These are phyloP conservation scores for Holcopasites calliopsidis DNA, from an alignment of 1,140 invertebrate species.

Conservation along the genomic window DNA sequence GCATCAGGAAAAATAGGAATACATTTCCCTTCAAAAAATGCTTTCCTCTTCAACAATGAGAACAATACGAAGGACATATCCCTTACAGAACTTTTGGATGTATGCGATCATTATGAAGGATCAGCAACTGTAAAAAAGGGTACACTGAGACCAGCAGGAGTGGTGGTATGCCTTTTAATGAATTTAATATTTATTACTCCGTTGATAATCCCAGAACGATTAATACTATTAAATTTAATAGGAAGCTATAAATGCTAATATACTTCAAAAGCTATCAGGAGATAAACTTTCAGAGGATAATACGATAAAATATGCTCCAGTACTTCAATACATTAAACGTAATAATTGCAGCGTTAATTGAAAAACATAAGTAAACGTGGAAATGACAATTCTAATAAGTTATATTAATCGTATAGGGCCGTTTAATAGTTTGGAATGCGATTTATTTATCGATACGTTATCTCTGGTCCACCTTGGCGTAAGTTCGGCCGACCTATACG, in stretches of 20 bases:
- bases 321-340: constrained; percentile 80
- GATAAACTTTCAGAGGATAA: constrained; percentile 69
- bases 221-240: constrained; percentile 57
- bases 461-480: constrained; percentile 84
- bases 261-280: constrained; percentile 77
- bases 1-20: constrained; percentile 84
- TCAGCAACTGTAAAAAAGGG: constrained; percentile 77
- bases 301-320: constrained; percentile 76
- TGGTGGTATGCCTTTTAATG: constrained; percentile 69
- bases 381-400: constrained; percentile 41
- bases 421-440: constrained; percentile 79
- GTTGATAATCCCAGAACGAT: constrained; percentile 1
- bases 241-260: constrained; percentile 74
- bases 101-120: constrained; percentile 66
- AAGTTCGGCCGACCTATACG: constrained; percentile 83
- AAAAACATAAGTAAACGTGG: too few relatives aligned
- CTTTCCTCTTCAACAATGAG: constrained; percentile 82
- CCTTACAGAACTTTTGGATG: constrained; percentile 81
- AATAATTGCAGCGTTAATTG: constrained; percentile 45
- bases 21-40: constrained; percentile 81
- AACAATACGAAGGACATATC: constrained; percentile 79
- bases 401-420: constrained; percentile 72
- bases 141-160: constrained; percentile 74
- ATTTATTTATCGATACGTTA: constrained; percentile 85
- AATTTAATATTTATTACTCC: neutral